phyloP scores from a whole-genome alignment of 2,888 invertebrate genomes.

The Monoplex corrugatus region DNA sequence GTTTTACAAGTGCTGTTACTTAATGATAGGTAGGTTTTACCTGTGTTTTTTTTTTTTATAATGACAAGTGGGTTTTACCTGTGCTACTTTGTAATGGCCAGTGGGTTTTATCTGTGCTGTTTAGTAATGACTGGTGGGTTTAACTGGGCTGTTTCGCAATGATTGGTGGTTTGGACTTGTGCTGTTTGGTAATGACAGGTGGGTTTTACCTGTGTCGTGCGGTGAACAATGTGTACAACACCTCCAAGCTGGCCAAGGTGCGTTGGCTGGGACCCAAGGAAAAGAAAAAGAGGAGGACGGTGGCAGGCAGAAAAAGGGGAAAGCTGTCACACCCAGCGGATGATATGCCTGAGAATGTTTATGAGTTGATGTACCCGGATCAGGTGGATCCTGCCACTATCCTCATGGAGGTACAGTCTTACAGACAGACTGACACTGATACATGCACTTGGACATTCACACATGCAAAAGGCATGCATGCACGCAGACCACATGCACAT shows the following conservation, averaged over 20 bases:
- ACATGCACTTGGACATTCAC: no score
- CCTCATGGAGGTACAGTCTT: constrained; percentile 89
- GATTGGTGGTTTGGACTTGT: background rate
- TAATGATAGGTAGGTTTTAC: no score
- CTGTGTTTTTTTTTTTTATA: no score
- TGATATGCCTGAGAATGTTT: constrained; percentile 85
- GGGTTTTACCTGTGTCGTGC: constrained; percentile 88
- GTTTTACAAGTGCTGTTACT: no score
- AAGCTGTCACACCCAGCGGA: constrained; percentile 39
- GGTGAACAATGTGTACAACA: constrained; percentile 92
- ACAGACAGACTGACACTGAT: no score
- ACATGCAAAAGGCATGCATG: no score
- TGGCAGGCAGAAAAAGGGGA: background rate
- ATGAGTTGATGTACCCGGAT: constrained; percentile 93
- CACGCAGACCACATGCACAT: no score
- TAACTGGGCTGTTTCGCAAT: no score
- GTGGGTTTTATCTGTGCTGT: no score
- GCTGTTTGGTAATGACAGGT: constrained; percentile 56
- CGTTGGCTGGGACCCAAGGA: constrained; percentile 87
- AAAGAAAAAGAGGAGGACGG: constrained; percentile 55
- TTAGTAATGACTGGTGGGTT: no score
- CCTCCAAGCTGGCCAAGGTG: constrained; percentile 89
- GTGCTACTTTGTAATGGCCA: no score
- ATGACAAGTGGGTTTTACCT: no score
- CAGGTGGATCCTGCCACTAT: constrained; percentile 83